Conservation (phyloP, 2,113 vertebrate genomes). For the Diglossa brunneiventris region DNA sequence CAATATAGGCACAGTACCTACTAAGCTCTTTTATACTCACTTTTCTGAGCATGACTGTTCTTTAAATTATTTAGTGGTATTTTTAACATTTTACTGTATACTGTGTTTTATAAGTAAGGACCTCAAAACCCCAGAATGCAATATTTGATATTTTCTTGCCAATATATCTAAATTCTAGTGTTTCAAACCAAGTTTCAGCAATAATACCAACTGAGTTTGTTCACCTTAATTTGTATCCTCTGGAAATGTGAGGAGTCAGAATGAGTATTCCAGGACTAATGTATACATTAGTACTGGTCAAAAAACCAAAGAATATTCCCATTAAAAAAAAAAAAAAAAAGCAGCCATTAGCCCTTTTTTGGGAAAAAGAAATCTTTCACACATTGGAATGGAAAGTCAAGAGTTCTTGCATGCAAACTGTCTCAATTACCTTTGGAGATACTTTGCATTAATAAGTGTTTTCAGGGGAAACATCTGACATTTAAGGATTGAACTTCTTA, state of each 20-base stretch:
- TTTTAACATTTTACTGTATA: slow-evolving; percentile 31
- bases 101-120: not conserved
- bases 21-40: not conserved
- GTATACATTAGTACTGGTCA: not conserved
- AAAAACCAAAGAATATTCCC: not conserved
- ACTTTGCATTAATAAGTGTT: not conserved
- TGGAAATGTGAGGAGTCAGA: not conserved
- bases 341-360: fast-evolving
- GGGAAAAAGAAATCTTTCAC: not conserved
- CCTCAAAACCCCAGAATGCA: not conserved
- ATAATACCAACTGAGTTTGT: not conserved
- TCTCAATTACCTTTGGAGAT: not conserved
- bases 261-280: not conserved
- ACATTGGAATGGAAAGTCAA: not conserved
- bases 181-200: not conserved
- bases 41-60: not conserved
- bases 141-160: not conserved
- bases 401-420: not conserved
- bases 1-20: not conserved
- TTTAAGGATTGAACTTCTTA: not conserved
- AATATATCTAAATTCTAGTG: not conserved
- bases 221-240: not conserved
- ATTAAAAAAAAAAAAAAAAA: not conserved
- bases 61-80: slow-evolving; percentile 29
- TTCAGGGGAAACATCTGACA: not conserved